Conservation (phyloP, 2,888 invertebrate species). For the Calameuta pallipes region DNA sequence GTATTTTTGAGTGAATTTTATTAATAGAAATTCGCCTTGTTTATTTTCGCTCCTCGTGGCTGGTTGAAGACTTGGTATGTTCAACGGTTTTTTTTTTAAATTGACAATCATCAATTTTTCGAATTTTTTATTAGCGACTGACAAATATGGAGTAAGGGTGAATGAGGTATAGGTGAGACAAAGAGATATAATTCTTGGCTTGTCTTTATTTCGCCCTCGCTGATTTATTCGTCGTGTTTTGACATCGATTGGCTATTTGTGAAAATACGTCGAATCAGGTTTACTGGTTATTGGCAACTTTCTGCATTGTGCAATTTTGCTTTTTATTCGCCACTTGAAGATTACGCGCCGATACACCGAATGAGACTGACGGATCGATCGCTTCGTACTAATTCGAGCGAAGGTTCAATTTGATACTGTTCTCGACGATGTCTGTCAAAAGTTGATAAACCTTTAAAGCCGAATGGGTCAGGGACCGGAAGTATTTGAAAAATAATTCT, state of each 20-base stretch:
- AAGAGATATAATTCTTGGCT: neutral
- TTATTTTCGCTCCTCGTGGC: no score
- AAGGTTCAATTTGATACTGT: neutral
- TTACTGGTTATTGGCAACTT: neutral
- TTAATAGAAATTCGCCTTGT: neutral
- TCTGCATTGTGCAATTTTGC: neutral
- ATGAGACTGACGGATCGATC: neutral
- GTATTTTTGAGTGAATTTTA: neutral
- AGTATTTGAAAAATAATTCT: neutral
- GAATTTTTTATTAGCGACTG: neutral
- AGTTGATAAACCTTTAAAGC: neutral
- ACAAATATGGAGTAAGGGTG: neutral
- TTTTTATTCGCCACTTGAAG: neutral
- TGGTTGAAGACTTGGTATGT: no score
- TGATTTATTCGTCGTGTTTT: neutral
- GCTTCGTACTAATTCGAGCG: neutral
- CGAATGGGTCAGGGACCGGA: neutral
- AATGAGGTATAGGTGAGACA: neutral
- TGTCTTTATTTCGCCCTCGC: neutral
- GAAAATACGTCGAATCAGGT: neutral
- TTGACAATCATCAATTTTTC: neutral
- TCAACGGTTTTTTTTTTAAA: neutral
- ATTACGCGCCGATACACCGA: neutral
- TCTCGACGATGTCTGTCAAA: neutral
- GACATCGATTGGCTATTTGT: neutral